Base-by-base conservation (phyloP, 2,888 invertebrate genomes). In the Drosophila merina region DNA sequence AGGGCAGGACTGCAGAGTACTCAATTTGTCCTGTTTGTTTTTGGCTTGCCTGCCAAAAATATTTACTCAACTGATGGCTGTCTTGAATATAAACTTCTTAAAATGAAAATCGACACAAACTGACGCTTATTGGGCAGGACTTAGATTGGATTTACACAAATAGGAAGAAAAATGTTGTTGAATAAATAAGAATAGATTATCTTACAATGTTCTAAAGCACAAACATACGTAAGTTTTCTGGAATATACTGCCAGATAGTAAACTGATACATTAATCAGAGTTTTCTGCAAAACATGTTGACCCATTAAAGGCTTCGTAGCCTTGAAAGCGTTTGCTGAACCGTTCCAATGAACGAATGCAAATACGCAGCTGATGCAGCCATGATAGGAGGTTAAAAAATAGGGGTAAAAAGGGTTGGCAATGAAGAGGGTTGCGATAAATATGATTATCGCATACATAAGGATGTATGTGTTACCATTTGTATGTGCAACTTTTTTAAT, bases 301-400 rank as follows among this genome's bases (percentile, higher is more conserved):
- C 86, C 78, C 58, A 85, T 64, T 78, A 85, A 78, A 58, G 25
- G 40, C 44, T 9, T 9, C 47, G 25, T 28, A 62, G 57, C 85
- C 87, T 86, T 87, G 82, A 86, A 77, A 47, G 38, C 72, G 88
- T 74, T 70, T 75, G 54, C 69, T 76, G 71, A 83, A 88, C 78
- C 78, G 57, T 74, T 67, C 25, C 52, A 49, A 30, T 51, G 40
- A 76, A 49, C 54, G 66, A 84, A 74, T 77, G 80, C 54, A 67
- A 70, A 70, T 63, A 40, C 20, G 42, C 54, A 60, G 72, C 72
- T 60, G 56, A 42, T 63, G 51, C 31, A 64, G 31, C 8, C 45
- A 20, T 20, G 38, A 69, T n/a, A 38, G 45, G 36, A 26, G 30
- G 8, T 26, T 1, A 20, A 1, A 28, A 25, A 47, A 38, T 33